A percentile compares a stretch with the other conserved stretches of the same genome.
Evolutionary conservation across 2,113 vertebrate genomes (phyloP).

Genomic region (Sylvia atricapilla): DNA sequence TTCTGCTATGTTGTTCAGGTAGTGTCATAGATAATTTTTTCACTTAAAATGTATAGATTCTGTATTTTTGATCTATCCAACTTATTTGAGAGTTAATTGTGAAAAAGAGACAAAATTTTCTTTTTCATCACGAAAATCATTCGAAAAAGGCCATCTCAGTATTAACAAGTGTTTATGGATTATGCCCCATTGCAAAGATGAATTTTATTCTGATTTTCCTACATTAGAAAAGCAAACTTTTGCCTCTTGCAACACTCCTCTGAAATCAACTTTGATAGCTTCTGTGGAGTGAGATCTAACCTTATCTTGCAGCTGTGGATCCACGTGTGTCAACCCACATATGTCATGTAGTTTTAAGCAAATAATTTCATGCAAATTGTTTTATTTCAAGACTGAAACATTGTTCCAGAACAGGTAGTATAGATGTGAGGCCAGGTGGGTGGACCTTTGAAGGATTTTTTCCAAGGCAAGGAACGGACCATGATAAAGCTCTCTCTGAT

Average conservation of each 20-base stretch:
- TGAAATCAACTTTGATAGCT: not conserved
- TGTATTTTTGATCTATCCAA: not conserved
- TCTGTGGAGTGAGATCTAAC: not conserved
- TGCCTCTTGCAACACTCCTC: not conserved
- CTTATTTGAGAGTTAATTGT: not conserved
- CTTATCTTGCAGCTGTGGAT: not conserved
- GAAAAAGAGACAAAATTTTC: not conserved
- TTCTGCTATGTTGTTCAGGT: not conserved
- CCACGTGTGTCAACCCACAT: not conserved
- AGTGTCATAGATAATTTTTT: not conserved
- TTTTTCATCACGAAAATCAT: not conserved
- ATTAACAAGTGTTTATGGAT: not conserved
- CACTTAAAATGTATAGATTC: not conserved
- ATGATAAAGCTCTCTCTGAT: not conserved
- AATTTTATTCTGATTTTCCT: not conserved
- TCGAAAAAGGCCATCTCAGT: not conserved
- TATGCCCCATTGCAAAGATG: not conserved
- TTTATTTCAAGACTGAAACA: not conserved
- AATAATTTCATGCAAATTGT: not conserved
- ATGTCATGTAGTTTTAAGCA: not conserved
- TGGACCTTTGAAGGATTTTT: not conserved
- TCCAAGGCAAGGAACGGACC: not conserved
- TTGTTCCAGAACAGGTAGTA: not conserved
- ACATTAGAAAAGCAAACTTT: not conserved
- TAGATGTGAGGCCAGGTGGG: not conserved